Evolutionary conservation across 2,888 invertebrate species (phyloP), one percentile per base, ranked within the genome.

Genomic region (Subacronicta megacephala): DNA sequence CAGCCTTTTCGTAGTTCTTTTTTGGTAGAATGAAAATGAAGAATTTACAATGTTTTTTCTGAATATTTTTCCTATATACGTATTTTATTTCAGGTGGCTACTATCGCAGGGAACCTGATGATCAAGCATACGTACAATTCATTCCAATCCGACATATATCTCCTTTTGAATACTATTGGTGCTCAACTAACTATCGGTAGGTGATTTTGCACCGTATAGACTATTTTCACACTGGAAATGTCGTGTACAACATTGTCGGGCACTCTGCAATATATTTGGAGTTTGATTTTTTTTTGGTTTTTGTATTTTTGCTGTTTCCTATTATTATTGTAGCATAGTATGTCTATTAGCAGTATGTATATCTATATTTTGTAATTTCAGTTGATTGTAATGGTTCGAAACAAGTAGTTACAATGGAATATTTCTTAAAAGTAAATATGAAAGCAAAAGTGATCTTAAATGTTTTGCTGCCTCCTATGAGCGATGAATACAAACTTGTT

Each of bases 121-220:
- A 94, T 96, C 47, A 97, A 97, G 81, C 95, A 97, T 72, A 76
- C 88, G 2, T 92, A 96, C 72, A 92, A 87, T 1, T 96, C 95
- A 57, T 97, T 96, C 78, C 95, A 95, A 3, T 97, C 97, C 0
- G 97, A 97, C 78, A 74, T 97, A 3, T 96, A 95, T 69, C 83
- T 96, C 1, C 77, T 91, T 0, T 82, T 95, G 12, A 87, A 78
- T 51, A 86, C 86, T 7, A 80, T 88, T 36, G 84, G 83, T 5
- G 88, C 86, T 13, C 41, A 68, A 15, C 6, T 89, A 5, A 82
- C 75, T 5, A 77, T 88, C 13, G 13, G 89, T 89, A 75, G 47
- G 83, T 40, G 7, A 7, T 0, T 26, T 38, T 31, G 7, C 9
- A 10, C 9, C 36, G 16, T 36, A 9, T 15, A n/a, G n/a, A n/a